Conservation (phyloP, 2,113 vertebrate genomes). For the Loxodonta africana region DNA sequence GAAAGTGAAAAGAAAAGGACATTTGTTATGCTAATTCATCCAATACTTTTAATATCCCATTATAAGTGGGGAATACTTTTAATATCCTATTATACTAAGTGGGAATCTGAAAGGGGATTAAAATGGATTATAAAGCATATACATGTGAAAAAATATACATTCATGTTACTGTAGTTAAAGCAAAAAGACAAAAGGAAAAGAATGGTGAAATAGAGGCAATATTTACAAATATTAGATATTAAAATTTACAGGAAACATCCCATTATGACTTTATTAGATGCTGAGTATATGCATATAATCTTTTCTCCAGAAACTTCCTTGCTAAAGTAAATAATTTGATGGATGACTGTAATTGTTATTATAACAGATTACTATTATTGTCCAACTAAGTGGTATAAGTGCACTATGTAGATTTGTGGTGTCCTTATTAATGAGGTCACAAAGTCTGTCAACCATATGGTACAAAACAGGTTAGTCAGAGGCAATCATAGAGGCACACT, state of each 20-base stretch:
- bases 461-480: not conserved
- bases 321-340: slow-evolving; percentile 1
- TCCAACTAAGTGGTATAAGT: not conserved
- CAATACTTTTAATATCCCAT: not conserved
- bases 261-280: not conserved
- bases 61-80: not conserved
- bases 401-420: not conserved
- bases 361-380: not conserved
- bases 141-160: not conserved
- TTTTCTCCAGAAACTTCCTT: slow-evolving; percentile 31
- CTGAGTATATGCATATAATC: not conserved
- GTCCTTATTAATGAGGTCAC: not conserved
- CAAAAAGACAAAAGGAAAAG: not conserved
- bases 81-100: not conserved
- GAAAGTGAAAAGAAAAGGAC: not conserved
- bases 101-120: slow-evolving; percentile 18
- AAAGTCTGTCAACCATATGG: not conserved
- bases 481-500: not conserved
- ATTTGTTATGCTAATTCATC: not conserved
- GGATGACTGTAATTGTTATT: not conserved
- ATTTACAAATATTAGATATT: not conserved
- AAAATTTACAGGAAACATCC: not conserved
- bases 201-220: not conserved
- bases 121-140: not conserved
- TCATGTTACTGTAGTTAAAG: not conserved